phyloP scores from a whole-genome alignment of 1,140 invertebrate species.

The Zaprionus davidi region DNA sequence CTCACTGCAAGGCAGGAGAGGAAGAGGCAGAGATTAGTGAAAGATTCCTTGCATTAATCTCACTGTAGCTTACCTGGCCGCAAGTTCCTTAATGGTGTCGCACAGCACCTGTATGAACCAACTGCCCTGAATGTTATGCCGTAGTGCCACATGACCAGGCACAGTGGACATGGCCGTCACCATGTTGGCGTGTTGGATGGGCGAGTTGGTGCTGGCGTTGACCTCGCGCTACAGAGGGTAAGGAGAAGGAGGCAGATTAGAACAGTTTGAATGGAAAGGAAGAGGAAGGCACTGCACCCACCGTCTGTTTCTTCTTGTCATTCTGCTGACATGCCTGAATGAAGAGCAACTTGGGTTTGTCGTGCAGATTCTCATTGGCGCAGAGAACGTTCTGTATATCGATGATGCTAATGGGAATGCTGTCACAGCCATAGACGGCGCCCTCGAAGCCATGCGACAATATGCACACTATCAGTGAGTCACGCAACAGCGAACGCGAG shows the following conservation, averaged over 20 bases:
- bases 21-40: not conserved
- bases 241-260: not conserved
- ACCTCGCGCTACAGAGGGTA: slow-evolving; percentile 32
- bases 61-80: slow-evolving; percentile 47
- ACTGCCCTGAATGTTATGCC: slow-evolving; percentile 69
- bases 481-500: slow-evolving; percentile 47
- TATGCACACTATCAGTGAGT: slow-evolving; percentile 78
- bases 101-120: slow-evolving; percentile 81
- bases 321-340: slow-evolving; percentile 77
- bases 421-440: slow-evolving; percentile 71
- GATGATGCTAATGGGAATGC: slow-evolving; percentile 66
- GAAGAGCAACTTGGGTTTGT: slow-evolving; percentile 74
- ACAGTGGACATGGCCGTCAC: slow-evolving; percentile 77
- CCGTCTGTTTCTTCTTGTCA: slow-evolving; percentile 20
- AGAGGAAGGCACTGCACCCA: not conserved
- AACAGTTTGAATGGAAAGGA: not conserved
- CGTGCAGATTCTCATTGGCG: slow-evolving; percentile 40
- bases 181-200: slow-evolving; percentile 59
- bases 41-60: not conserved
- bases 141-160: slow-evolving; percentile 61
- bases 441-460: slow-evolving; percentile 75
- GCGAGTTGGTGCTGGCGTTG: slow-evolving; percentile 42
- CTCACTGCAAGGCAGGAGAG: slow-evolving; percentile 29
- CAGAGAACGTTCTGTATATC: slow-evolving; percentile 71
- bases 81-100: slow-evolving; percentile 47